A percentile compares a stretch with the other conserved stretches of the same genome.
Evolutionary conservation across 2,888 invertebrate genomes (phyloP).

Genomic region (Cecidostiba fungosa): DNA sequence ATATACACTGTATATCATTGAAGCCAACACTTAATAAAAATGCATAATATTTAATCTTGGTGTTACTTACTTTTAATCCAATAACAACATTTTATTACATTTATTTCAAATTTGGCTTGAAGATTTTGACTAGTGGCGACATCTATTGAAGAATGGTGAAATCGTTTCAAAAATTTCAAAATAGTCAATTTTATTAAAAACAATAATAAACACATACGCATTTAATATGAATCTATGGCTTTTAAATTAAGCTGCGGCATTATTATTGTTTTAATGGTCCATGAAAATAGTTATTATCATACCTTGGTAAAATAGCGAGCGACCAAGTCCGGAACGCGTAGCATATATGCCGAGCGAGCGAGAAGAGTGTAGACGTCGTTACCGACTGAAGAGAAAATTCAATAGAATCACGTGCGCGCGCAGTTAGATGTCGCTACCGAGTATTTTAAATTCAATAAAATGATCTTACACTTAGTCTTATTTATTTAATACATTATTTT

Average conservation of each 20-base stretch:
- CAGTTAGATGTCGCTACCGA: conserved; percentile 44
- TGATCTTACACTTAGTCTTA: not conserved
- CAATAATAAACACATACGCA: not conserved
- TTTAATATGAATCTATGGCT: not conserved
- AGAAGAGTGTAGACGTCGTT: conserved; percentile 2
- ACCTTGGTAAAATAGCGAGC: not conserved
- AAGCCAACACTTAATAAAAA: not conserved
- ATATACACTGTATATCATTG: not conserved
- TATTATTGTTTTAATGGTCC: not conserved
- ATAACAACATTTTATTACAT: no score
- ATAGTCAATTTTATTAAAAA: not conserved
- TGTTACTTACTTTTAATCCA: no score
- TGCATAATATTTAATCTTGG: not conserved
- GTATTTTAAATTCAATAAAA: conserved; percentile 15
- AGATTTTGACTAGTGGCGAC: not conserved
- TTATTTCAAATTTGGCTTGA: not conserved
- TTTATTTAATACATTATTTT: not conserved
- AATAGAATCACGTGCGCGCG: not conserved
- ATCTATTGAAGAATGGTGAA: not conserved
- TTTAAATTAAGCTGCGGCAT: not conserved
- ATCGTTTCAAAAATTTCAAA: not conserved
- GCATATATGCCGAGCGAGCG: not conserved
- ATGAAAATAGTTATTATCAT: not conserved
- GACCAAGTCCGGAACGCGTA: no score
- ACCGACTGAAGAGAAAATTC: conserved; percentile 13